Conservation (phyloP, 2,797 vertebrate genomes). For the Hemibagrus guttatus region DNA sequence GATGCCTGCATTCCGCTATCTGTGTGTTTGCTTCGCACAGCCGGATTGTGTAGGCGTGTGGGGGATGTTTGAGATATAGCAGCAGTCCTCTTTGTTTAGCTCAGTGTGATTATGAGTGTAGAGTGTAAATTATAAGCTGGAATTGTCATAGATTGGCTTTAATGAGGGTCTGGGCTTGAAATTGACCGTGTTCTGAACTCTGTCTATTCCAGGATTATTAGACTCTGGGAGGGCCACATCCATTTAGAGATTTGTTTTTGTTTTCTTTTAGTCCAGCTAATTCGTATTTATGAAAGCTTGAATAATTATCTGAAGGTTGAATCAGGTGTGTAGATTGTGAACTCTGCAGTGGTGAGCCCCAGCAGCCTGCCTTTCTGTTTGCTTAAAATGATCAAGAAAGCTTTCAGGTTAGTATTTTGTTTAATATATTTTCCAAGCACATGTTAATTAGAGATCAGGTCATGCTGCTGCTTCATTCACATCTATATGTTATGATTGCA, state of each 20-base stretch:
- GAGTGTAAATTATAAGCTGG: constrained; percentile 4
- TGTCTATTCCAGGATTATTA: background rate
- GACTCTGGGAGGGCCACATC: background rate
- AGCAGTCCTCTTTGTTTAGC: constrained; percentile 45
- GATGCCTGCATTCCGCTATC: constrained; percentile 35
- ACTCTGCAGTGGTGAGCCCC: background rate
- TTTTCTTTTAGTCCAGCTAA: background rate
- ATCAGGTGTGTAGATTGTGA: background rate
- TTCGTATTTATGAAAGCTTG: background rate
- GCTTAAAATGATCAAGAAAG: background rate
- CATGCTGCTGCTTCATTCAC: background rate
- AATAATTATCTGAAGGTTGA: background rate
- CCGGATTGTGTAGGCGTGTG: constrained; percentile 49
- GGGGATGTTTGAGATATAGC: constrained; percentile 29
- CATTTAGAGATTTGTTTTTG: background rate
- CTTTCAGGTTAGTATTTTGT: background rate
- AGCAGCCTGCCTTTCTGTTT: background rate
- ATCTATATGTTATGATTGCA: background rate
- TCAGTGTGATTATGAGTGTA: constrained; percentile 13
- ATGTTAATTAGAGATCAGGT: background rate
- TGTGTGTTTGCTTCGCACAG: constrained; percentile 37
- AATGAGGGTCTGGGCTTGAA: background rate
- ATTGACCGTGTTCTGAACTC: background rate
- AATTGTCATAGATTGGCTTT: constrained; percentile 21
- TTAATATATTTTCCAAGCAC: background rate